Conservation (phyloP, 2,113 vertebrate species). For the Natator depressus region DNA sequence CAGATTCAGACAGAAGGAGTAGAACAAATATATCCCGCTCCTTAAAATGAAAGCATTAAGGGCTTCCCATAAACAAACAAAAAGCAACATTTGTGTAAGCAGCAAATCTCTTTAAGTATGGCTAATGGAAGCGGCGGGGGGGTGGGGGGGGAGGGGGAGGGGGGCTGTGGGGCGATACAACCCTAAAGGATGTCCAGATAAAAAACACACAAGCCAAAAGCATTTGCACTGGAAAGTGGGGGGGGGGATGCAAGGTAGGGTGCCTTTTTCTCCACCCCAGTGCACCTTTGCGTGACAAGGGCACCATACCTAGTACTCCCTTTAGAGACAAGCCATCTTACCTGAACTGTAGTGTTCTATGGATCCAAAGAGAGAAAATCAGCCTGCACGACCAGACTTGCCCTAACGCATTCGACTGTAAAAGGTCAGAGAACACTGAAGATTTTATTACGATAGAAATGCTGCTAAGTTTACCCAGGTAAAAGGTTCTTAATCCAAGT, state of each 20-base stretch:
- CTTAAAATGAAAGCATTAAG: background rate
- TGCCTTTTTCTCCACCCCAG: background rate
- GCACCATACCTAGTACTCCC: accelerated
- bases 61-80: background rate
- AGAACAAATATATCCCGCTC: background rate
- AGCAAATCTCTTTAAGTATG: background rate
- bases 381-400: background rate
- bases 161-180: too few species aligned
- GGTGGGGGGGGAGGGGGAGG: background rate
- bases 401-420: background rate
- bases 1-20: background rate
- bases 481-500: background rate
- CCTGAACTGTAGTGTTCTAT: background rate
- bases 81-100: background rate
- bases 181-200: background rate
- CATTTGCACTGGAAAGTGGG: background rate
- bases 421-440: background rate
- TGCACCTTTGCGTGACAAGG: accelerated
- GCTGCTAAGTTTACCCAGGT: background rate
- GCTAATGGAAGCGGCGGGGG: background rate
- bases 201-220: background rate
- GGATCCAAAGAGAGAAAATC: background rate
- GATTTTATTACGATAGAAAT: accelerated
- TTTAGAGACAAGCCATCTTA: accelerated
- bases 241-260: accelerated